phyloP scores from a whole-genome alignment of 2,888 invertebrate genomes.

The Strigamia transsilvanica region DNA sequence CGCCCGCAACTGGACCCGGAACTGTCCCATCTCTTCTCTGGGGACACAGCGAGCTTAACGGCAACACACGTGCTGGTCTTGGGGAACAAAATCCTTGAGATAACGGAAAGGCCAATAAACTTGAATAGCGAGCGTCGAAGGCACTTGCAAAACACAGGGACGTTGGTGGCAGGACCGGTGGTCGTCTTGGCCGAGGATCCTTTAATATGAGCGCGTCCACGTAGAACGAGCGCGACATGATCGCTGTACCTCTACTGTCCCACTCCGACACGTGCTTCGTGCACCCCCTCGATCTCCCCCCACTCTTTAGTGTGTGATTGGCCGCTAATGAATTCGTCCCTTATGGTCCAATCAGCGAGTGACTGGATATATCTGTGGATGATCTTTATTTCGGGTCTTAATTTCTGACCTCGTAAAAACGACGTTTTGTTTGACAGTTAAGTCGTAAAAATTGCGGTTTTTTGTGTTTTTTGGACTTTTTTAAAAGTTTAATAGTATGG shows the following conservation, averaged over 20 bases:
- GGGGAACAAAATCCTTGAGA: background rate
- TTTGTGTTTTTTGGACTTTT: too few species aligned
- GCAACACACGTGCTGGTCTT: background rate
- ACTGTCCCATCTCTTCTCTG: background rate
- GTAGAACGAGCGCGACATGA: conserved; percentile 53
- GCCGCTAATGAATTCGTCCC: background rate
- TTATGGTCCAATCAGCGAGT: background rate
- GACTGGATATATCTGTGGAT: background rate
- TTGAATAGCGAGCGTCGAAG: background rate
- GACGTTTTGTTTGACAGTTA: background rate
- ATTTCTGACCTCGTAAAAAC: too few species aligned
- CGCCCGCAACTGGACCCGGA: background rate
- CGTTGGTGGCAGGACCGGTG: background rate
- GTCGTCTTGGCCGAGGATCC: conserved; percentile 20
- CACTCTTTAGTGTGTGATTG: background rate
- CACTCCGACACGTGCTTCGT: background rate
- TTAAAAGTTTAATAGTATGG: background rate
- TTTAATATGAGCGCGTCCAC: conserved; percentile 51
- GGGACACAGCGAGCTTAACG: background rate
- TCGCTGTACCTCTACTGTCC: background rate
- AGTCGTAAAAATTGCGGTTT: background rate
- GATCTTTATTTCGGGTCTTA: background rate
- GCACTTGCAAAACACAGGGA: background rate
- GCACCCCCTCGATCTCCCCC: background rate
- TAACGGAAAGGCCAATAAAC: background rate